Evolutionary conservation across 2,113 vertebrate species (phyloP).

Genomic region (Pimephales promelas): DNA sequence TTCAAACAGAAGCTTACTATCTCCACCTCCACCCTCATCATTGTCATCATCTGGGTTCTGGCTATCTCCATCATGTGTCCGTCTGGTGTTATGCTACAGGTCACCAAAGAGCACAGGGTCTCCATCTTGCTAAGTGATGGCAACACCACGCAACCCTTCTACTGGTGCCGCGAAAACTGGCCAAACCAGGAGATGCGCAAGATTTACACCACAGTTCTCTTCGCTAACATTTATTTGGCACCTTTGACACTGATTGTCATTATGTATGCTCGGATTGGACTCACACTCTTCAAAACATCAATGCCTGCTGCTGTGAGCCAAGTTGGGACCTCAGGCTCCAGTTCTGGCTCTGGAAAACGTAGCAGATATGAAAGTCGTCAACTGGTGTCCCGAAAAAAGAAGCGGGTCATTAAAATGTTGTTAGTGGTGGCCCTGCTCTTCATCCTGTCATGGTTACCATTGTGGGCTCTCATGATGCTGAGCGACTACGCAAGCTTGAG

Average conservation of each 20-base stretch:
- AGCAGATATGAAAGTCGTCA: constrained; percentile 69
- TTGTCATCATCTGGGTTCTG: constrained; percentile 85
- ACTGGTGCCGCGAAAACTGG: constrained; percentile 93
- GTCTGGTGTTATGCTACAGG: constrained; percentile 87
- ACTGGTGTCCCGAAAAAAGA: constrained; percentile 77
- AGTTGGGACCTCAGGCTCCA: constrained; percentile 26
- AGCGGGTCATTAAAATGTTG: constrained; percentile 86
- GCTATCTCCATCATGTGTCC: constrained; percentile 88
- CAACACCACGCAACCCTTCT: constrained; percentile 78
- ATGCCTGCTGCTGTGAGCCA: constrained; percentile 49
- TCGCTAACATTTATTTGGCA: constrained; percentile 87
- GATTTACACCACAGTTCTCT: constrained; percentile 90
- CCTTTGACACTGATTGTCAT: constrained; percentile 84
- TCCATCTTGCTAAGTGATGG: constrained; percentile 70
- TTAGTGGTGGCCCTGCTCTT: constrained; percentile 85
- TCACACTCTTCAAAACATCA: constrained; percentile 76
- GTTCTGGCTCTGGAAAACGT: constrained; percentile 40
- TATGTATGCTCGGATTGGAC: constrained; percentile 85
- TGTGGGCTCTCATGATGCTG: constrained; percentile 94
- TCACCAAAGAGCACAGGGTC: constrained; percentile 82
- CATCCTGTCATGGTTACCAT: constrained; percentile 88
- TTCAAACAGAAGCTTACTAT: constrained; percentile 89
- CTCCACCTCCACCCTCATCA: constrained; percentile 74
- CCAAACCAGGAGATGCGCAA: constrained; percentile 86
- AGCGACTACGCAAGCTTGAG: constrained; percentile 85